Evolutionary conservation across 1,140 invertebrate species (phyloP).

Genomic region (Plectrocnemia conspersa): DNA sequence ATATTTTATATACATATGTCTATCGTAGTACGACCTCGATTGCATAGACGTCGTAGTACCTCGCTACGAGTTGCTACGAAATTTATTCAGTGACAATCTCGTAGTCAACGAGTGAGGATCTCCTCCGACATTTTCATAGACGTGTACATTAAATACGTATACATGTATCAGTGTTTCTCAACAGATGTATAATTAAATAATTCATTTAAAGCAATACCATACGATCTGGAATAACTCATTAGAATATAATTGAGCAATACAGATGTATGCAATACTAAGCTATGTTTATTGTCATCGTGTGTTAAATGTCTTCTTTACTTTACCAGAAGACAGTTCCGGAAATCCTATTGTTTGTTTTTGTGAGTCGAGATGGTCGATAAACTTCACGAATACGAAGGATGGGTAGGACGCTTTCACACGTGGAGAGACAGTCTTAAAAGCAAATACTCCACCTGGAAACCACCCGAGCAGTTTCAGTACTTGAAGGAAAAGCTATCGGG

Average conservation of each 20-base stretch:
- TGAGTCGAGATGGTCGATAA: conserved; percentile 59
- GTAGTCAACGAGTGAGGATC: conserved; percentile 1
- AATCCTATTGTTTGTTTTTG: no score
- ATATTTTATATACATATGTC: no score
- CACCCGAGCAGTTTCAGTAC: background rate
- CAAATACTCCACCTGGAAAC: conserved; percentile 39
- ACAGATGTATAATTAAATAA: no score
- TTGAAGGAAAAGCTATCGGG: conserved; percentile 1
- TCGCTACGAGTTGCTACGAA: conserved; percentile 16
- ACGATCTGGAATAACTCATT: no score
- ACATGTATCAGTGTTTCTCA: no score
- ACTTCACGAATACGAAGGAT: conserved; percentile 71
- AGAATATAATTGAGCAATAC: no score
- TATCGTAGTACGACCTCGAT: background rate
- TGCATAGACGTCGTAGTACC: background rate
- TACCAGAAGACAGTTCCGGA: background rate
- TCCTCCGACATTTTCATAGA: conserved; percentile 1
- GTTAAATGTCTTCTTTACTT: background rate
- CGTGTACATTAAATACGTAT: no score
- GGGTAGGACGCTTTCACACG: conserved; percentile 65
- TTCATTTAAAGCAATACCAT: no score
- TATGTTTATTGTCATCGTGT: conserved; percentile 38
- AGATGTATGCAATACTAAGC: background rate
- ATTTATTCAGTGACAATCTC: conserved; percentile 9
- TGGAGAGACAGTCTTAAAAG: conserved; percentile 59